phyloP scores from a whole-genome alignment of 2,797 vertebrate species.

The Potorous gilbertii region DNA sequence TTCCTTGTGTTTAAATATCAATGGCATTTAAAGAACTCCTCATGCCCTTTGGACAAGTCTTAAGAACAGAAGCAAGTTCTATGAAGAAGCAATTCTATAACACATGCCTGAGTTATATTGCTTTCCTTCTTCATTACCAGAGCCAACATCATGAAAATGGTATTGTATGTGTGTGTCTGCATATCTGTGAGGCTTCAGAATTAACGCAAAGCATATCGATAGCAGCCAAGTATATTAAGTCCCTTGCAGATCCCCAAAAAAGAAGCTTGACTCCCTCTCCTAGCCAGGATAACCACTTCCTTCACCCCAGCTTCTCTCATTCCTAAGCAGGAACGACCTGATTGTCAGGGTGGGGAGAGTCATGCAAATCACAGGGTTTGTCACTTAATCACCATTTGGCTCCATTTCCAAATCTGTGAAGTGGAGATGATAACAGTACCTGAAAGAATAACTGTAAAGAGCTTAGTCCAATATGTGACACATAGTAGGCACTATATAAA shows the following conservation, averaged over 20 bases:
- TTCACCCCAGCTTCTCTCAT: constrained; percentile 5
- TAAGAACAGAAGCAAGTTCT: constrained; percentile 49
- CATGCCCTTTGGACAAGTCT: constrained; percentile 41
- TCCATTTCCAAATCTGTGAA: background rate
- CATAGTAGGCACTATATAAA: background rate
- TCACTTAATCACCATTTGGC: background rate
- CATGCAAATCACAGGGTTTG: background rate
- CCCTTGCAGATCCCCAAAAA: constrained; percentile 31
- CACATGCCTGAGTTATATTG: constrained; percentile 12
- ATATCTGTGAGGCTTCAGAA: constrained; percentile 45
- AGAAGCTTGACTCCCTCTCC: background rate
- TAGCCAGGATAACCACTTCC: background rate
- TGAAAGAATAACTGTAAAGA: background rate
- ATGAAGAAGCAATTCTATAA: constrained; percentile 45
- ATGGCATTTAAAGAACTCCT: constrained; percentile 54
- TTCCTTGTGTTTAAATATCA: constrained; percentile 56
- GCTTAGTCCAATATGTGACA: too few relatives aligned
- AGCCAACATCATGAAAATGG: constrained; percentile 33
- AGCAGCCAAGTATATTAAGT: constrained; percentile 3
- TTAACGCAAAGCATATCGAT: constrained; percentile 37
- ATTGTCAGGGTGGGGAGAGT: constrained; percentile 17
- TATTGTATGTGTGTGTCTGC: background rate
- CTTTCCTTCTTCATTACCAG: constrained; percentile 44
- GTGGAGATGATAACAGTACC: background rate
- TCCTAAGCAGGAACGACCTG: constrained; percentile 22